These are phyloP conservation scores for Puffinus mauretanicus DNA, from an alignment of 2,113 vertebrate species.

Conservation along the genomic window DNA sequence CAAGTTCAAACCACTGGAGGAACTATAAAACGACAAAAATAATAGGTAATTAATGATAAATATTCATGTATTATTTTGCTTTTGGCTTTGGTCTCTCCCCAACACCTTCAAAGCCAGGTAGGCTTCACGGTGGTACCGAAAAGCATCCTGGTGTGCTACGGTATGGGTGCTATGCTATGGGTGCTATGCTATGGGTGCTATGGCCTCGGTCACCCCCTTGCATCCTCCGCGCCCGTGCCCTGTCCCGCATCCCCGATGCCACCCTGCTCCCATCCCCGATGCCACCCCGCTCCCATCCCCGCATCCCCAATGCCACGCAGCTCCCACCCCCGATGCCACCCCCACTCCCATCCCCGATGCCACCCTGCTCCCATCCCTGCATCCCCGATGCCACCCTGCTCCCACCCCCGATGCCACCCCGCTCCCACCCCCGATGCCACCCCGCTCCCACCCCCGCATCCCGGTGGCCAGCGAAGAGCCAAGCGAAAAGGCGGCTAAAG, in stretches of 20 bases:
- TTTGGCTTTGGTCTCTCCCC: neutral
- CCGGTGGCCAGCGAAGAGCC: neutral
- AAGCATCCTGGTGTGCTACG: neutral
- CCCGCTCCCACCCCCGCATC: no score
- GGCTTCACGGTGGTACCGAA: neutral
- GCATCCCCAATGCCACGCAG: fast-evolving
- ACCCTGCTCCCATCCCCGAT: neutral
- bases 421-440: no score
- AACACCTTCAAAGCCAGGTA: no score
- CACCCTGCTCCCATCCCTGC: neutral
- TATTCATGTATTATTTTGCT: neutral
- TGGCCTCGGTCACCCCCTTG: neutral
- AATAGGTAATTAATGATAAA: neutral
- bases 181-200: neutral
- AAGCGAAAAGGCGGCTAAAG: neutral
- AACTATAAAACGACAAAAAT: neutral
- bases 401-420: neutral
- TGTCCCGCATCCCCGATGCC: neutral
- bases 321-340: neutral
- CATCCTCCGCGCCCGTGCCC: neutral
- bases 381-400: fast-evolving
- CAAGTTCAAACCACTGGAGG: neutral
- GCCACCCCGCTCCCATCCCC: neutral
- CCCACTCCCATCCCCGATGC: no score
- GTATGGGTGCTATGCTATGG: neutral